Evolutionary conservation across 30 jellyfish, hydroid and myxozoan species (phyloP).

Genomic region (Morbakka virulenta): DNA sequence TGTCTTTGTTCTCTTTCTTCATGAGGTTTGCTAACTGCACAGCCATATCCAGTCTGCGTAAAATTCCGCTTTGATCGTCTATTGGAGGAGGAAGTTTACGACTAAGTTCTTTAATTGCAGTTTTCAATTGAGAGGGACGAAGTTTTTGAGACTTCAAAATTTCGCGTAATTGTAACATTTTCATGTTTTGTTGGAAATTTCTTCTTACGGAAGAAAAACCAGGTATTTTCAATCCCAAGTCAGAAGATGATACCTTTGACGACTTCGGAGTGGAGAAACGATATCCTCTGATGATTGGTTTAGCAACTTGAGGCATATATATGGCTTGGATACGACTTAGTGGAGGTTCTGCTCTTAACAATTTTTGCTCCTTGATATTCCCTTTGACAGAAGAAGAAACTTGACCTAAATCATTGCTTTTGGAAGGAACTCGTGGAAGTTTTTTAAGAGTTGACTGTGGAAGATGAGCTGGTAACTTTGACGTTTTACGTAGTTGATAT

Average conservation of each 20-base stretch:
- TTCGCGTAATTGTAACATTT: not conserved
- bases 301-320: not conserved
- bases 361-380: no score
- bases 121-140: not conserved
- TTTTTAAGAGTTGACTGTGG: not conserved
- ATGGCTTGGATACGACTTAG: not conserved
- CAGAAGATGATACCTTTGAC: no score
- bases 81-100: not conserved
- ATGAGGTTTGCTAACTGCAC: not conserved
- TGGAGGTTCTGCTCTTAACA: not conserved
- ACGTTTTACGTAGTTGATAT: not conserved
- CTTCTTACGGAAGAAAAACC: not conserved
- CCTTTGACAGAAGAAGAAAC: no score
- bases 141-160: not conserved
- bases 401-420: not conserved
- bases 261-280: not conserved
- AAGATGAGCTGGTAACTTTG: not conserved
- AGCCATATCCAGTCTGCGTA: not conserved
- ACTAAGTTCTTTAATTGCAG: not conserved
- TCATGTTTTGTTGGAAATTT: not conserved
- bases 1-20: not conserved
- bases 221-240: no score
- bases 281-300: not conserved
- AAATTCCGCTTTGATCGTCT: not conserved
- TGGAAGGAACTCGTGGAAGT: not conserved